These are phyloP conservation scores for Antheraea assamensis DNA, from an alignment of 2,888 invertebrate genomes.

Conservation along the genomic window DNA sequence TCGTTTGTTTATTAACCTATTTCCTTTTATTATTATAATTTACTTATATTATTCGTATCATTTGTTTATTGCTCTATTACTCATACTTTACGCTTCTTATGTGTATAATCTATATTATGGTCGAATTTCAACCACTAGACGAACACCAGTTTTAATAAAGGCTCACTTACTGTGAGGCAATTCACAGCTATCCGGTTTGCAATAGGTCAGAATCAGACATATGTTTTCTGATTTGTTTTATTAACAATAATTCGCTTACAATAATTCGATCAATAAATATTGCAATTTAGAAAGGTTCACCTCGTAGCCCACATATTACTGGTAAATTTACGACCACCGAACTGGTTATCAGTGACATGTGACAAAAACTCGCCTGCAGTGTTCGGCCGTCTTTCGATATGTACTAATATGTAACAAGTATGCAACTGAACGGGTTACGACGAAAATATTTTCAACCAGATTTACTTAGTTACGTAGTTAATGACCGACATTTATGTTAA, in stretches of 20 bases:
- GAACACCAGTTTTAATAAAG: no score
- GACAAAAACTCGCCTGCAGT: slow-evolving; percentile 35
- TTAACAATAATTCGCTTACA: neutral
- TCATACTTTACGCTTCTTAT: no score
- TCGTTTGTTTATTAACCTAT: no score
- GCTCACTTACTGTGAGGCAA: neutral
- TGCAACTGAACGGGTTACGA: neutral
- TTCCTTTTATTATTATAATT: no score
- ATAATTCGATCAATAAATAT: slow-evolving; percentile 4
- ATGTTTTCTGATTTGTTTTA: neutral
- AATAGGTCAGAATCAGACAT: neutral
- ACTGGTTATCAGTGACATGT: slow-evolving; percentile 43
- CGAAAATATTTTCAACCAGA: slow-evolving; percentile 13
- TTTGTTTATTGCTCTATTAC: no score
- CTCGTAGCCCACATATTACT: slow-evolving; percentile 17
- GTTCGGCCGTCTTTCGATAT: slow-evolving; percentile 19
- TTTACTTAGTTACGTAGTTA: slow-evolving; percentile 14
- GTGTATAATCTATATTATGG: no score
- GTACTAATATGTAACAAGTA: neutral
- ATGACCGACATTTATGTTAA: slow-evolving; percentile 1
- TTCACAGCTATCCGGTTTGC: neutral
- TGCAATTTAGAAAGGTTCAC: slow-evolving; percentile 17
- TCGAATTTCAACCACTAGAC: no score
- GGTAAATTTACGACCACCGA: slow-evolving; percentile 21
- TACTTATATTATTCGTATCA: no score